Evolutionary conservation across 2,797 vertebrate species (phyloP).

Genomic region (Pelochelys cantorii): DNA sequence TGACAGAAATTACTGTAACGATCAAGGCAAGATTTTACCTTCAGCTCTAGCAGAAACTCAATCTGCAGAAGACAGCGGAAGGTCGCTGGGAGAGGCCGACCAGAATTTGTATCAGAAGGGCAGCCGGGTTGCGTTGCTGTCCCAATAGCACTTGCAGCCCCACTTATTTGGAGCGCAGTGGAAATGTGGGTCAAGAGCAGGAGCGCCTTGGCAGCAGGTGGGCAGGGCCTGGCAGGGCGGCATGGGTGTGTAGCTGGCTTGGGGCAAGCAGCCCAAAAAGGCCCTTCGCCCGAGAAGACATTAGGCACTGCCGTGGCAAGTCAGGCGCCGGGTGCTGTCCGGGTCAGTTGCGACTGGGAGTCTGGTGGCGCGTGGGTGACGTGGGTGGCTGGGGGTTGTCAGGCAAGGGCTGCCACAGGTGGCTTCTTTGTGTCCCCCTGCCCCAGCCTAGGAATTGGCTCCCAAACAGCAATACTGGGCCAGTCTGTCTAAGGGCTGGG

Average conservation of each 20-base stretch:
- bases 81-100: rapidly evolving
- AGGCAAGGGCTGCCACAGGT: not conserved
- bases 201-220: not conserved
- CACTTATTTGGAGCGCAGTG: not conserved
- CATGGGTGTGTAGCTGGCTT: not conserved
- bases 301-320: not conserved
- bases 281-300: not conserved
- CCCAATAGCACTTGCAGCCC: no score
- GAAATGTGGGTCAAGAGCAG: rapidly evolving
- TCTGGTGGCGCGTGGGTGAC: not conserved
- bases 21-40: not conserved
- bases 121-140: no score
- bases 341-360: not conserved
- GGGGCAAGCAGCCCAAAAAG: not conserved
- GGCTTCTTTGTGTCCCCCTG: not conserved
- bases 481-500: not conserved
- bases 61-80: not conserved
- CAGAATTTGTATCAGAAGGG: not conserved
- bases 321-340: not conserved
- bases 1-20: not conserved
- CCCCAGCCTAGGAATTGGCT: not conserved
- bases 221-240: not conserved
- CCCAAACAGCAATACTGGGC: not conserved
- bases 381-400: not conserved
- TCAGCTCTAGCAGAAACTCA: not conserved